Conservation (phyloP, 2,797 vertebrate genomes). For the Crossoptilon crossoptilon region DNA sequence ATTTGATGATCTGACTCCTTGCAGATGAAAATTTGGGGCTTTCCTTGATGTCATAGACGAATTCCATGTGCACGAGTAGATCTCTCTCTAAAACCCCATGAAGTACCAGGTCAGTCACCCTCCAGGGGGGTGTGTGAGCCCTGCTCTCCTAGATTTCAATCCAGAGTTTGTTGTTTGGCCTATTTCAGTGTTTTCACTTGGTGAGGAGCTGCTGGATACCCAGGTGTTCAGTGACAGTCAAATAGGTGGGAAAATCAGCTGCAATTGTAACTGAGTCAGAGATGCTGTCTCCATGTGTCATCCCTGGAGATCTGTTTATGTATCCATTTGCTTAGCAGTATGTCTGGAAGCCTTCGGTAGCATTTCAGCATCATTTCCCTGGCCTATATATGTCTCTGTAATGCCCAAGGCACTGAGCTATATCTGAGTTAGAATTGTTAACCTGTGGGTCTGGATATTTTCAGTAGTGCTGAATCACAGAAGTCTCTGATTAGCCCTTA, state of each 20-base stretch:
- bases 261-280: slow-evolving; percentile 11
- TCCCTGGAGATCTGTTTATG: slow-evolving; percentile 24
- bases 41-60: background rate
- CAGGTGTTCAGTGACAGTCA: background rate
- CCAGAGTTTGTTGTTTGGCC: background rate
- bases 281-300: slow-evolving; percentile 4
- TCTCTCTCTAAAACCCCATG: background rate
- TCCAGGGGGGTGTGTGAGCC: rapidly evolving
- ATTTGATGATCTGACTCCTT: background rate
- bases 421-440: slow-evolving; percentile 16
- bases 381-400: background rate
- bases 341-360: slow-evolving; percentile 4
- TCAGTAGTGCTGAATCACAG: background rate
- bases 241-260: slow-evolving; percentile 24
- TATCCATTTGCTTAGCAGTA: slow-evolving; percentile 36
- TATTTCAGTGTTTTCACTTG: background rate
- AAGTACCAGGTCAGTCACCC: background rate
- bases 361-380: slow-evolving; percentile 31
- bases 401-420: slow-evolving; percentile 12
- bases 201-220: background rate
- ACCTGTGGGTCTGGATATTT: background rate
- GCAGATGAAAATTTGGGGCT: background rate
- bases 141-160: background rate
- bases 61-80: background rate
- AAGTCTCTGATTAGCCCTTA: slow-evolving; percentile 10